Evolutionary conservation across 53 echinoderm and acorn worm genomes (phyloP), one percentile per base, ranked within the genome.

Genomic region (Paracentrotus lividus): DNA sequence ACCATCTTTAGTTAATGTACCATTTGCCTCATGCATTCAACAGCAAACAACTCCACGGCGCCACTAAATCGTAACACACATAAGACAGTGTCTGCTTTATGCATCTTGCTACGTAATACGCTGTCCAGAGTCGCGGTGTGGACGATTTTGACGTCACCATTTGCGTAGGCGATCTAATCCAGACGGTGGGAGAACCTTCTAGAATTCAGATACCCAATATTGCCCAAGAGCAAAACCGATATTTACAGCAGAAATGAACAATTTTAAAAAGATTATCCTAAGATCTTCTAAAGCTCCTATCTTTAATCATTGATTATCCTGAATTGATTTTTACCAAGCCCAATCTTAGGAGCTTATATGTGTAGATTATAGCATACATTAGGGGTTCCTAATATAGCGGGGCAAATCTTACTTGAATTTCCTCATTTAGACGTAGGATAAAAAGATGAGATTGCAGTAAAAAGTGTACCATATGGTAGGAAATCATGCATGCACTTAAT

Each of bases 111-210:
- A 57, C 57, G 88, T 55, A 88, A 88, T 88, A 57, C 88, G 88
- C 32, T 15, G 40, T 29, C 23, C 54, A 10, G 42, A 33, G 88
- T 59, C 24, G 29, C 15, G 7, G 24, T 57, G 57, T 58, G n/a
- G 88, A 88, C 88, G 88, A 88, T 88, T 88, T 88, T 88, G 88
- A 88, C 88, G 88, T 88, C 88, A 88, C 38, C 57, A 38, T 57
- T 88, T 88, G 88, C 88, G 88, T 88, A 88, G 88, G 88, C 57
- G 88, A 57, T n/a, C 57, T 88, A 88, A 88, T 53, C 88, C 88
- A 33, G 57, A 52, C 55, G 88, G 59, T 1, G 40, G 18, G 34
- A 31, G 54, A 85, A 47, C 12, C 85, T 51, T 85, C 85, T 49
- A 51, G 85, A 47, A 51, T 85, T n/a, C 36, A 85, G 13, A 85